Evolutionary conservation across 2,797 vertebrate genomes (phyloP).

Genomic region (Atherinosoma microstoma): DNA sequence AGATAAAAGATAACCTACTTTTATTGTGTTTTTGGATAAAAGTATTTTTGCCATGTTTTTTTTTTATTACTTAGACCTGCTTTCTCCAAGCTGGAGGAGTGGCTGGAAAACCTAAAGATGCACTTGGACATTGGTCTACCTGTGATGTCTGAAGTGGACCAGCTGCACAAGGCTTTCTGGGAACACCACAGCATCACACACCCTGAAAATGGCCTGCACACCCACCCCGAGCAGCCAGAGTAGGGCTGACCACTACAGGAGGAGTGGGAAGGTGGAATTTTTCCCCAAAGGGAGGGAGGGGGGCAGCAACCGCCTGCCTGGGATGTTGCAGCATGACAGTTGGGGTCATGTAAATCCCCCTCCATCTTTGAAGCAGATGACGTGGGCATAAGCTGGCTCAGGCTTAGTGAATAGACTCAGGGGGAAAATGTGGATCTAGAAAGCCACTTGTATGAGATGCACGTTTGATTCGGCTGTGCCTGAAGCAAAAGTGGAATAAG

Average conservation of each 20-base stretch:
- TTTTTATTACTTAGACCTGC: constrained; percentile 82
- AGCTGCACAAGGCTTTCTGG: constrained; percentile 90
- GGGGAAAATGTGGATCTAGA: constrained; percentile 64
- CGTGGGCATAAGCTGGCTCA: constrained; percentile 47
- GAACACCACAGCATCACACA: constrained; percentile 79
- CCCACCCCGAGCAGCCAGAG: constrained; percentile 86
- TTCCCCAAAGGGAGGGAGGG: constrained; percentile 8
- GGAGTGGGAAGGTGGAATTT: constrained; percentile 15
- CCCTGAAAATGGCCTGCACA: constrained; percentile 85
- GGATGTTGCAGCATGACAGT: constrained; percentile 13
- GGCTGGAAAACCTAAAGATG: constrained; percentile 94
- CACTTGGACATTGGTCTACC: constrained; percentile 92
- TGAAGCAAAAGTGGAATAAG: constrained; percentile 45
- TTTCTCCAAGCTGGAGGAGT: constrained; percentile 92
- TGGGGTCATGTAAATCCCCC: constrained; percentile 44
- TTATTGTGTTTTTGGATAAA: constrained; percentile 5
- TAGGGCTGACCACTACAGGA: constrained; percentile 58
- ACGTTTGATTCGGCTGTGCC: constrained; percentile 55
- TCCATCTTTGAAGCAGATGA: constrained; percentile 43
- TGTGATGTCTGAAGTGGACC: constrained; percentile 90
- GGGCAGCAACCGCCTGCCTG: constrained; percentile 14
- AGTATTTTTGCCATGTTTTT: not conserved
- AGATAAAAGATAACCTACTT: not conserved
- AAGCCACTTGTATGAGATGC: constrained; percentile 60
- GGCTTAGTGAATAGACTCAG: constrained; percentile 68